Conservation (phyloP, 1,140 invertebrate species). For the Lepidurus packardi region DNA sequence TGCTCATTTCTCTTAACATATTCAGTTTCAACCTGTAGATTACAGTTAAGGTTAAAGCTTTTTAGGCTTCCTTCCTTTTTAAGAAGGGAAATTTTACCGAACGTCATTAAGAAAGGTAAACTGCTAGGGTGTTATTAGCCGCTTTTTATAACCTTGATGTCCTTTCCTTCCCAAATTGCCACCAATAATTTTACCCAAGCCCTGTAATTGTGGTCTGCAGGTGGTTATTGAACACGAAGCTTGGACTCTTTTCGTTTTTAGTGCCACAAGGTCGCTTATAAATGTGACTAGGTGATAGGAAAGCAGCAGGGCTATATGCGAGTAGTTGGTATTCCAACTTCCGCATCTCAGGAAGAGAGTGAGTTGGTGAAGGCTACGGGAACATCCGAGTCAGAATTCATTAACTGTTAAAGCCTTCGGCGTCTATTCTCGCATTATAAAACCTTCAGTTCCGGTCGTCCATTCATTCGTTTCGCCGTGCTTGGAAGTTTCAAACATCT, state of each 20-base stretch:
- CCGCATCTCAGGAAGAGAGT: neutral
- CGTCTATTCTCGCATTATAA: neutral
- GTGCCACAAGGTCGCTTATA: neutral
- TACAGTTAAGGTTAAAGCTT: too few species aligned
- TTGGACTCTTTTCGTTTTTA: neutral
- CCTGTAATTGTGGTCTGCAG: constrained; percentile 13
- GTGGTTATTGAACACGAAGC: constrained; percentile 2
- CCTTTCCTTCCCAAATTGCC: neutral
- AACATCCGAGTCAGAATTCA: constrained; percentile 12
- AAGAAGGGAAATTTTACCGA: too few species aligned
- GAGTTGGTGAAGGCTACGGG: neutral
- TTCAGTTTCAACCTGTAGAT: too few species aligned
- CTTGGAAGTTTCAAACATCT: neutral
- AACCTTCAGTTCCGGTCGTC: neutral
- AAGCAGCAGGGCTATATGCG: too few species aligned
- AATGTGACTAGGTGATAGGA: too few species aligned
- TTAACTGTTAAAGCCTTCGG: neutral
- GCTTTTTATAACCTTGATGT: constrained; percentile 4
- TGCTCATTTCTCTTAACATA: neutral
- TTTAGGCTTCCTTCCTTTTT: too few species aligned
- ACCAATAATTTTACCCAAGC: neutral
- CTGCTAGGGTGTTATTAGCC: neutral
- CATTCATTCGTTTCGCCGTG: neutral
- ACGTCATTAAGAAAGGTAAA: neutral
- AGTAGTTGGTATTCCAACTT: neutral